Conservation (phyloP, 2,113 vertebrate genomes). For the Bolborhynchus lineola region DNA sequence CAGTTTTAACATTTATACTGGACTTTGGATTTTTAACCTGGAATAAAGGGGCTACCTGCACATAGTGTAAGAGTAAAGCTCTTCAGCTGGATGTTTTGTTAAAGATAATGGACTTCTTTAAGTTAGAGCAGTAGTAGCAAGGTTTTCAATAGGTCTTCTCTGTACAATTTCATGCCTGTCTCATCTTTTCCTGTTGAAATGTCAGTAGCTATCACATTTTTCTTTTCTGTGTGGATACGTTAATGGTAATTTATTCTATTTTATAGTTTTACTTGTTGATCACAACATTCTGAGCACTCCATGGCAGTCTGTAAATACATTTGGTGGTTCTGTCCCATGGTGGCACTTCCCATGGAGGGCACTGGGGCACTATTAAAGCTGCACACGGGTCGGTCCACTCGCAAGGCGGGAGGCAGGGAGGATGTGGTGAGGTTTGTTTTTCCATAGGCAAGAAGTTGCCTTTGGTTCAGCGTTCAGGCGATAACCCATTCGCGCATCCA, state of each 20-base stretch:
- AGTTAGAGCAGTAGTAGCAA: neutral
- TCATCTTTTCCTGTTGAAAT: neutral
- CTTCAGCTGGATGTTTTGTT: neutral
- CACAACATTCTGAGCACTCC: neutral
- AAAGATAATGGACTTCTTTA: neutral
- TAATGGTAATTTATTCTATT: neutral
- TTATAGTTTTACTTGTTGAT: neutral
- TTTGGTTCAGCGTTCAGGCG: neutral
- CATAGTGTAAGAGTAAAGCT: neutral
- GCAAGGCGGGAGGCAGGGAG: neutral
- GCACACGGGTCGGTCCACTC: neutral
- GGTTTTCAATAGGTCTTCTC: neutral
- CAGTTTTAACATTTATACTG: neutral
- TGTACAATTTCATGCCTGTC: neutral
- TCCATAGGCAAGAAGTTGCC: neutral
- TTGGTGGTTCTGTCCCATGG: neutral
- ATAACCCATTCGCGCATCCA: neutral
- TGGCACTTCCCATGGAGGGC: neutral
- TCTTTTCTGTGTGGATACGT: neutral
- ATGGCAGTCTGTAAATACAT: neutral
- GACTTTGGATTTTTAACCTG: neutral
- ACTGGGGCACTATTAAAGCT: neutral
- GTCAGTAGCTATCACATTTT: neutral
- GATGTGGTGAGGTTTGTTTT: neutral
- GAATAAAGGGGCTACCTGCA: neutral